Evolutionary conservation across 2,888 invertebrate species (phyloP).

Genomic region (Andrena haemorrhoa): DNA sequence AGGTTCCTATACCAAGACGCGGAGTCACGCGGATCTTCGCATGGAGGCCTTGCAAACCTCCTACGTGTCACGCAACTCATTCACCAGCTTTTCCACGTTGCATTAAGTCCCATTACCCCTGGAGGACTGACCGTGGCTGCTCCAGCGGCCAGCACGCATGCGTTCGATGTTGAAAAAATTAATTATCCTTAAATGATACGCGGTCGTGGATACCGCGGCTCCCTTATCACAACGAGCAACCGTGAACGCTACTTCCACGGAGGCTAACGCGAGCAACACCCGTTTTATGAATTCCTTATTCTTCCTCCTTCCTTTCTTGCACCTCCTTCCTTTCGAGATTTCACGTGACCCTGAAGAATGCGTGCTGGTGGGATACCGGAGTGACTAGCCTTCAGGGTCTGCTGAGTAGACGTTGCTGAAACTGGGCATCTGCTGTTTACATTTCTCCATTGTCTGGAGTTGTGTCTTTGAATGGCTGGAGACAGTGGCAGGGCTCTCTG

Average conservation of each 20-base stretch:
- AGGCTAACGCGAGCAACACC: not conserved
- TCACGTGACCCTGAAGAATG: conserved; percentile 17
- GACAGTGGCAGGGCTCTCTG: no score
- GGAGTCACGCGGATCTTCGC: conserved; percentile 84
- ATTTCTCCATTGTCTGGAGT: not conserved
- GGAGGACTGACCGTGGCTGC: conserved; percentile 28
- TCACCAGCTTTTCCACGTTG: conserved; percentile 75
- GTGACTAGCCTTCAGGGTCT: conserved; percentile 46
- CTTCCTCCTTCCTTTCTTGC: not conserved
- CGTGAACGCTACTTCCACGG: not conserved
- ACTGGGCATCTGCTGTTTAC: not conserved
- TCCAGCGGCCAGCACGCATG: conserved; percentile 18
- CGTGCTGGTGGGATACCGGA: not conserved
- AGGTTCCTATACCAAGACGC: conserved; percentile 76
- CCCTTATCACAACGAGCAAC: conserved; percentile 6
- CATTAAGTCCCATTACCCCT: conserved; percentile 69
- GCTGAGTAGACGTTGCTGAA: conserved; percentile 24
- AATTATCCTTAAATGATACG: conserved; percentile 46
- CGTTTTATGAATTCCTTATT: not conserved
- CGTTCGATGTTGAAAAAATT: conserved; percentile 47
- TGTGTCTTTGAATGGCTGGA: not conserved
- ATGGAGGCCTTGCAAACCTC: conserved; percentile 82
- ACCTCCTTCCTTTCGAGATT: conserved; percentile 7
- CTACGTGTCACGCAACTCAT: conserved; percentile 83
- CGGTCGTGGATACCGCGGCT: conserved; percentile 3